Evolutionary conservation across 2,888 invertebrate species (phyloP), one percentile per base, ranked within the genome.

Genomic region (Synanthedon myopaeformis): DNA sequence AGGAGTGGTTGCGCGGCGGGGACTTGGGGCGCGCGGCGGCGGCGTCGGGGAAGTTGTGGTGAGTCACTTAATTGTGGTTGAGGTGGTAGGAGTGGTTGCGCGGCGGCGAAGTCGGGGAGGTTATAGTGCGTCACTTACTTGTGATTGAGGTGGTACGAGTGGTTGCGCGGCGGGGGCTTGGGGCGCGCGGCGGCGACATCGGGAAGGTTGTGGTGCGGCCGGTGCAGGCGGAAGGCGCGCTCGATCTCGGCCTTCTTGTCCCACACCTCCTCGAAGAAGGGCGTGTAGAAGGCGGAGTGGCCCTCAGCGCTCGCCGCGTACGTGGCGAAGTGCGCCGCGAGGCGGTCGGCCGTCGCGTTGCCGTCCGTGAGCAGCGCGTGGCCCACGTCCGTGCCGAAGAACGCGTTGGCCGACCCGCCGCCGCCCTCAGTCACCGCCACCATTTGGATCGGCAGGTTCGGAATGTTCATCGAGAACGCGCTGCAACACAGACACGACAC

Each of bases 201-300:
- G 88, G 93, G 88, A 90, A 92, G 73, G 92, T 94, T 70, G 65
- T 67, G 77, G 55, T 68, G 72, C 3, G 80, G 81, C 52, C 94
- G 94, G 73, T 96, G 96, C 91, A 96, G 91, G 61, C 96, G 93
- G 79, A 95, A 95, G 14, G 96, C 94, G 71, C 95, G 94, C 76
- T 98, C 97, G 54, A 97, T 97, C 85, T 97, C 96, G 35, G 95
- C 96, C 67, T 97, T 96, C 66, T 96, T 94, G 76, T 97, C 96
- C 97, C 96, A 97, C 19, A 96, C 97, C 78, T 96, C 96, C 76
- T 96, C 96, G 88, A 98, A 95, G 89, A 98, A 98, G 51, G 97
- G 96, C 51, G 95, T 96, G 80, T 96, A 98, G 80, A 96, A 96
- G 41, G 96, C 96, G 70, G 96, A 35, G 35, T 35, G 35, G 10